Conservation (phyloP, 2,113 vertebrate species). For the Malaclemys terrapin region DNA sequence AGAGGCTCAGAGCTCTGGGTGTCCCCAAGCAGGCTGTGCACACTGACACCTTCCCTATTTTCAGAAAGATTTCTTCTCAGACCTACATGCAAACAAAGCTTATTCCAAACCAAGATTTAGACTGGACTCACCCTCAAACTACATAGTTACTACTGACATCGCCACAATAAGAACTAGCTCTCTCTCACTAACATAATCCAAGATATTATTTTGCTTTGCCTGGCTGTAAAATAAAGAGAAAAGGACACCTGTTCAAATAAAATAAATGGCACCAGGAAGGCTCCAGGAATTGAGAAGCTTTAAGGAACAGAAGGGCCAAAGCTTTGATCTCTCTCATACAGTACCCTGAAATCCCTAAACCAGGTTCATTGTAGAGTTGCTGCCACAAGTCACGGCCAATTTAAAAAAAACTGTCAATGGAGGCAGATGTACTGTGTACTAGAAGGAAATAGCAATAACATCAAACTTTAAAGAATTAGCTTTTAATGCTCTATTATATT, state of each 20-base stretch:
- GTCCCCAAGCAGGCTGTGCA: no score
- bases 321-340: not conserved
- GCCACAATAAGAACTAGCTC: not conserved
- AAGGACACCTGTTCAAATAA: not conserved
- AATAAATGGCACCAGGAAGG: not conserved
- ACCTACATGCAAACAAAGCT: not conserved
- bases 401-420: not conserved
- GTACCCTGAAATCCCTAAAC: not conserved
- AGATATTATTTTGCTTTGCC: not conserved
- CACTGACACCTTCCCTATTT: not conserved
- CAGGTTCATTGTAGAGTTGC: not conserved
- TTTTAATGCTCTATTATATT: not conserved
- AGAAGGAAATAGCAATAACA: not conserved
- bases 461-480: not conserved
- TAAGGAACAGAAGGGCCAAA: not conserved
- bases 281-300: not conserved
- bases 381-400: not conserved
- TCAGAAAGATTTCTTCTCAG: not conserved
- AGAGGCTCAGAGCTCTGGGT: no score
- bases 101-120: not conserved
- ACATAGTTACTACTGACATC: not conserved
- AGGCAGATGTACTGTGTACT: not conserved
- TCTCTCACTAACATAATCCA: accelerated
- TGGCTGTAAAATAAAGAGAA: not conserved
- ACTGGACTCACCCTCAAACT: not conserved